Percentiles rank a stretch among this genome's conserved stretches.
These are phyloP conservation scores for Microctonus aethiopoides DNA, from an alignment of 2,888 invertebrate species.

Conservation along the genomic window DNA sequence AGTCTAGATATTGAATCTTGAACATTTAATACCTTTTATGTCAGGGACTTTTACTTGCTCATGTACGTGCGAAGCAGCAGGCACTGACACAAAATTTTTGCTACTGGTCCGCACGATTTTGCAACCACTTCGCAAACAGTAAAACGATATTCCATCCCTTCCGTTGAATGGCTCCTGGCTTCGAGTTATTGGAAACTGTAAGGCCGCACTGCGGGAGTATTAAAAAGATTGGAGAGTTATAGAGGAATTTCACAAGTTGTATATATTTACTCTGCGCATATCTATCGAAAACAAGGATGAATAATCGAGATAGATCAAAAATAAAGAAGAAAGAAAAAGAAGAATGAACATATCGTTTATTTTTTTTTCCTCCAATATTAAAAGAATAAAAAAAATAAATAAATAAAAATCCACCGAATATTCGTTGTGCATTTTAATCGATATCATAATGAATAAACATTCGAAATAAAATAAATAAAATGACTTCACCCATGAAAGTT, in stretches of 20 bases:
- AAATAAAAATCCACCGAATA: neutral
- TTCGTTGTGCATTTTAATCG: too few species aligned
- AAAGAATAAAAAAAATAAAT: neutral
- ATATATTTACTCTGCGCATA: neutral
- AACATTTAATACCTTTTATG: constrained; percentile 11
- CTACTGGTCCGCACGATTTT: neutral
- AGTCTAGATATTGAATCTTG: constrained; percentile 22
- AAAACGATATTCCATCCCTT: constrained; percentile 9
- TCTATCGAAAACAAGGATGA: neutral
- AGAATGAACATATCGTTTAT: too few species aligned
- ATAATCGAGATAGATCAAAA: neutral
- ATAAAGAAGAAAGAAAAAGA: too few species aligned
- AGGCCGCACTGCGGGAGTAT: constrained; percentile 22
- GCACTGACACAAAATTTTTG: neutral
- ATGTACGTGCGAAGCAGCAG: neutral
- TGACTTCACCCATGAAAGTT: neutral
- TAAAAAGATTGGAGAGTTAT: neutral
- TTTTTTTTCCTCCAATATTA: neutral
- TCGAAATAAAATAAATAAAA: neutral
- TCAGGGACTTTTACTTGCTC: neutral
- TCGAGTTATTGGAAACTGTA: constrained; percentile 16
- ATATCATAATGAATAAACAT: neutral
- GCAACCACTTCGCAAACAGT: neutral
- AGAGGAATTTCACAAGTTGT: constrained; percentile 7
- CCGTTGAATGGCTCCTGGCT: neutral